Base-by-base conservation (phyloP, 1,140 invertebrate genomes). In the Formica selysi region DNA sequence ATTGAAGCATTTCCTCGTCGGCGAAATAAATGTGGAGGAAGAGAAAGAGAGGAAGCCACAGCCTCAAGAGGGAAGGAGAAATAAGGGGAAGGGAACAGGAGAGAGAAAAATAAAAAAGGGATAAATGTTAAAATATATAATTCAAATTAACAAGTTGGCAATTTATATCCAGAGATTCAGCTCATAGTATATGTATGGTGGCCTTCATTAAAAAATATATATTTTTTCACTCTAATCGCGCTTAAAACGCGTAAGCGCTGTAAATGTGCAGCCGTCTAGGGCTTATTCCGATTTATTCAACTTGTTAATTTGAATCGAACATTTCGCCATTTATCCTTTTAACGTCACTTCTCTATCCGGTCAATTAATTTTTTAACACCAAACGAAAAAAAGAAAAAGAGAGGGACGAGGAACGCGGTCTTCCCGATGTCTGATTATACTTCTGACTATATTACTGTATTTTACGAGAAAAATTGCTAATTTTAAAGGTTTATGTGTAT, bases 371-470 rank as follows among this genome's bases (percentile, higher is more conserved):
- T 64, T 41, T 62, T 16, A 62, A 76, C 32, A 38, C 51, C 51
- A 62, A 76, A 41, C 36, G 36, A 62, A 8, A 38, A 38, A 59
- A 16, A 62, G 41, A 51, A 26, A 38, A 26, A 71, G 36, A 41
- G 57, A 13, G 11, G 36, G 19, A 73, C 0, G 38, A 76, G 38
- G 87, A 83, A 61, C 57, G 44, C 44, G 62, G 84, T 91, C 90
- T 90, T 91, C 86, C 87, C 19, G 71, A 90, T 85, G 76, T 78
- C 74, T 78, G 76, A 81, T 64, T 76, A 51, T 51, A 85, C 71
- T 91, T 67, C 61, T 85, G 80, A 90, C 71, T 85, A 76, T 86
- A 73, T 74, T 88, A 90, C 22, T 86, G 83, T 89, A 91, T 91
- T 91, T 91, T 87, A 91, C 67, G 38, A 71, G 81, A 67, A 67